Evolutionary conservation across 2,888 invertebrate genomes (phyloP).

Genomic region (Trichopria drosophilae): DNA sequence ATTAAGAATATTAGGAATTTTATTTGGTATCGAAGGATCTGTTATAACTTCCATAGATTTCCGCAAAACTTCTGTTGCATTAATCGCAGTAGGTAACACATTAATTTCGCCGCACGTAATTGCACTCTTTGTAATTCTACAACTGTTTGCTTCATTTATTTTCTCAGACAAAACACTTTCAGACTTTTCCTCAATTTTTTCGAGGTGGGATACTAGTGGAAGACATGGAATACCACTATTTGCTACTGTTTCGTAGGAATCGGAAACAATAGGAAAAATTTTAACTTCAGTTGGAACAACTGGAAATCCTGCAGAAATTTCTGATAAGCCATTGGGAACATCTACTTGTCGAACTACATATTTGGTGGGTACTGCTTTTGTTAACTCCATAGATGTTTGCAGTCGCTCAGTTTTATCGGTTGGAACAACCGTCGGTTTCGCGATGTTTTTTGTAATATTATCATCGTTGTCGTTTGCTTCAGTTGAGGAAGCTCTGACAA

Average conservation of each 20-base stretch:
- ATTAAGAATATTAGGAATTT: too few relatives aligned
- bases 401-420: not conserved
- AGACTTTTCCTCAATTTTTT: too few relatives aligned
- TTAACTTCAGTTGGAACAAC: not conserved
- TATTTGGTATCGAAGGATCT: too few relatives aligned
- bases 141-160: conserved; percentile 12
- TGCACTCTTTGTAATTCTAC: conserved; percentile 10
- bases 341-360: not conserved
- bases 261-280: not conserved
- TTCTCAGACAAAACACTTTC: conserved; percentile 9
- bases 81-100: not conserved
- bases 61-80: too few relatives aligned
- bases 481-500: not conserved
- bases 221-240: too few relatives aligned
- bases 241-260: too few relatives aligned
- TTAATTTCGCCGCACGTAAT: conserved; percentile 16
- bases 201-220: too few relatives aligned
- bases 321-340: conserved; percentile 6
- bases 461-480: not conserved
- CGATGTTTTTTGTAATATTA: not conserved
- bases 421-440: not conserved
- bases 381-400: not conserved
- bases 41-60: too few relatives aligned
- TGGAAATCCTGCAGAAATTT: conserved; percentile 1
- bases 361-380: not conserved